Conservation (phyloP, 2,888 invertebrate genomes). For the Dendrolimus pini region DNA sequence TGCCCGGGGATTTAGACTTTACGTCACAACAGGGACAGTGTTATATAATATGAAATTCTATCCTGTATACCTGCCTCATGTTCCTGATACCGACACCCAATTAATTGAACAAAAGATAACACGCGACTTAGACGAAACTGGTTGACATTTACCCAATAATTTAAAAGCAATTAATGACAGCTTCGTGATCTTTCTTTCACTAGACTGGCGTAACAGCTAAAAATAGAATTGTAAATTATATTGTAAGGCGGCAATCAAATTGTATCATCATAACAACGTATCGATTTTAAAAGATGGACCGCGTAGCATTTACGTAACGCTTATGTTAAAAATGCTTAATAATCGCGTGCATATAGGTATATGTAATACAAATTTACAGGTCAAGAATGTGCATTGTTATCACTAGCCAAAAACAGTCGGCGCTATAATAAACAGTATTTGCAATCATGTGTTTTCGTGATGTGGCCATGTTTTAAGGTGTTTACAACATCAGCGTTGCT, state of each 20-base stretch:
- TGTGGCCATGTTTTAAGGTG: slow-evolving; percentile 49
- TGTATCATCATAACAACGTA: slow-evolving; percentile 29
- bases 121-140: not conserved
- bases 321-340: slow-evolving; percentile 17
- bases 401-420: slow-evolving; percentile 24
- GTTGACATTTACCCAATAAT: not conserved
- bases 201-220: not conserved
- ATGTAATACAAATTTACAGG: slow-evolving; percentile 6
- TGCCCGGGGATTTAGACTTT: slow-evolving; percentile 19
- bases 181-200: not conserved
- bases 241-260: slow-evolving; percentile 22
- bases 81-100: not conserved
- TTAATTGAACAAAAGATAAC: not conserved
- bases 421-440: slow-evolving; percentile 32
- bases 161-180: not conserved
- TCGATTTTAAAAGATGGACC: slow-evolving; percentile 44
- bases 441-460: slow-evolving; percentile 56
- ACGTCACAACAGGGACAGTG: slow-evolving; percentile 54
- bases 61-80: slow-evolving; percentile 9
- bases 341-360: not conserved
- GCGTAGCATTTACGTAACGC: slow-evolving; percentile 54
- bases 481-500: slow-evolving; percentile 34
- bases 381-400: slow-evolving; percentile 6
- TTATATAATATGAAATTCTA: slow-evolving; percentile 46
- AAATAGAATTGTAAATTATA: slow-evolving; percentile 2